Evolutionary conservation across 53 echinoderm and acorn worm species (phyloP), one percentile per base, ranked within the genome.

Genomic region (Paracentrotus lividus): DNA sequence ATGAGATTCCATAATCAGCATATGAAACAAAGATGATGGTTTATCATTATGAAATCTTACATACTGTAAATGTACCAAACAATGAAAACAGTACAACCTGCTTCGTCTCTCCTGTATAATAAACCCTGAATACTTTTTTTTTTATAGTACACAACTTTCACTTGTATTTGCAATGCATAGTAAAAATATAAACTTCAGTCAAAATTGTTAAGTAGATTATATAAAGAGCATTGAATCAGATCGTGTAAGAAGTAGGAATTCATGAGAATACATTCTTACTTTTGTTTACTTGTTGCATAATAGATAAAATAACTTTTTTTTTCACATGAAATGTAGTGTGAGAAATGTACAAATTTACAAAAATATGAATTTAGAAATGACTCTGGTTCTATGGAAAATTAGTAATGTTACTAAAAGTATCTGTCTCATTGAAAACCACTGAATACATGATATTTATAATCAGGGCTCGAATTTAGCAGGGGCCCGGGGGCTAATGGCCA

Each of bases 121-220:
- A 54, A 87, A 57, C 87, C 87, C 87, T 87, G 87, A 87, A 87
- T 87, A 87, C 87, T 87, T 38, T 42, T 12, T 33, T 87, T 38
- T 42, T 12, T 33, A 87, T 54, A 56, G 57, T 64, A 89, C 58
- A 89, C 65, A 40, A 60, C 27, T 88, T 58, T 42, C 59, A 88
- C 53, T 57, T 60, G 13, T 59, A 23, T 61, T 66, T 42, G 61
- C 67, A 93, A 85, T 93, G 93, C 86, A 93, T 85, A 93, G 93
- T 84, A 29, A 54, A 81, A 93, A 91, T 47, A 81, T 91, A 51
- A 77, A 69, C 68, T 91, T 91, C 90, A 90, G 90, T 91, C 21
- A 67, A 4, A 81, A 27, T n/a, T 47, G n/a, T 47, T 81, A 81
- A 81, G 81, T 81, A 81, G 81, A 81, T 40, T 16, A 38, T 72